Evolutionary conservation across 2,797 vertebrate species (phyloP).

Genomic region (Pogonophryne albipinna): DNA sequence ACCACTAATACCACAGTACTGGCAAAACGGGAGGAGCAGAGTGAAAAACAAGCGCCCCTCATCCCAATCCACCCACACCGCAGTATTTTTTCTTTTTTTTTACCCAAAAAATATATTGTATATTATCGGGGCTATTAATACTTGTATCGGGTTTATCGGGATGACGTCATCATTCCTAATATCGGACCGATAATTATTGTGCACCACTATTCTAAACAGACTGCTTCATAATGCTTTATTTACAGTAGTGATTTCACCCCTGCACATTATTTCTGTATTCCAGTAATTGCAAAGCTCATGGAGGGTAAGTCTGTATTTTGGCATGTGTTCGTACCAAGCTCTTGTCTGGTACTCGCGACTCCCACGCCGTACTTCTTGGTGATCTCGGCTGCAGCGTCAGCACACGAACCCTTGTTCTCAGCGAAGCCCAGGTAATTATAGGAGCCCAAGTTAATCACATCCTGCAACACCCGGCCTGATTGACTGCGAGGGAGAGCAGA

Average conservation of each 20-base stretch:
- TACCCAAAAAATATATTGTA: too few species aligned
- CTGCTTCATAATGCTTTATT: background rate
- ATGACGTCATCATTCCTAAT: too few species aligned
- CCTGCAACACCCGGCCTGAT: conserved; percentile 90
- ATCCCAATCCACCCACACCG: too few species aligned
- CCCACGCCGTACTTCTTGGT: conserved; percentile 89
- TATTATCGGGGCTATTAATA: too few species aligned
- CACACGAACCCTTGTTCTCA: conserved; percentile 88
- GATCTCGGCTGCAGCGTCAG: conserved; percentile 86
- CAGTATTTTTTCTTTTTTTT: too few species aligned
- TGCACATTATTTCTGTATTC: background rate
- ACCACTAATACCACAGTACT: too few species aligned
- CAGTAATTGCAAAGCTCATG: background rate
- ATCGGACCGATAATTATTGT: too few species aligned
- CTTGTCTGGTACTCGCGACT: conserved; percentile 94
- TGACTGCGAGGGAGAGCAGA: conserved; percentile 80
- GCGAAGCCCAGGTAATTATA: conserved; percentile 98
- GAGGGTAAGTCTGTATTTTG: background rate
- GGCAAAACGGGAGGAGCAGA: too few species aligned
- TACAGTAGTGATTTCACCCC: background rate
- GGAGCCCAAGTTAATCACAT: conserved; percentile 96
- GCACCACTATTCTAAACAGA: too few species aligned
- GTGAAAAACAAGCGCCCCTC: too few species aligned
- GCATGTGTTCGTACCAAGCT: conserved; percentile 87
- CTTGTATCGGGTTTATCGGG: too few species aligned